Base-by-base conservation (phyloP, 2,797 vertebrate species). In the Malurus splendens region DNA sequence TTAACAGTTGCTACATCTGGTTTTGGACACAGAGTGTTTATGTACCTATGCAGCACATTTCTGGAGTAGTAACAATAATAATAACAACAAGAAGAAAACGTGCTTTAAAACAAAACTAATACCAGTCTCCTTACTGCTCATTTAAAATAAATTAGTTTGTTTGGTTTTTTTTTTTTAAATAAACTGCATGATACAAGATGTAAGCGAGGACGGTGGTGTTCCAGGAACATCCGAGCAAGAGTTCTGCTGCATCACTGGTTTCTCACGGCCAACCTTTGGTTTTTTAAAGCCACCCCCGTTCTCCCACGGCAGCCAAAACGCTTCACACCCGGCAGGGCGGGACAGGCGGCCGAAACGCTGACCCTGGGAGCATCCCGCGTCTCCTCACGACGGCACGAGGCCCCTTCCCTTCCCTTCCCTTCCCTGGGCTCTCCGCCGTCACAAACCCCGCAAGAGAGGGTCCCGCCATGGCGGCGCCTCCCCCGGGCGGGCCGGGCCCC, bases 251-350 rank as follows among this genome's bases (percentile, higher is more conserved):
- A 39, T n/a, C 74, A 50, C 92, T 32, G 74, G 42, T 64, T 82
- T 72, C 80, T 89, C 87, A 17, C 64, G 55, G 60, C 85, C 93
- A 70, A 14, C 67, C 70, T 90, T 87, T 95, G 93, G 95, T 93
- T 92, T 93, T 92, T 84, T 62, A 64, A 80, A 85, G 89, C 87
- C 93, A 90, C 65, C 78, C 83, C 83, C 91, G 72, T 77, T 80
- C 59, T 68, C 32, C 27, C 11, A 45, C 9, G 82, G 90, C 94
- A 92, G 86, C 74, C 60, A 12, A 65, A 87, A 57, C 3, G 4
- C 3, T 10, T 7, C 3, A 36, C 36, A 36, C 36, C 36, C 36
- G 36, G 27, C 0, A 7, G 39, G 50, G 89, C 91, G 66, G 86
- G 75, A 24, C 56, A 70, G 72, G 90, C 48, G 70, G 85, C 56